A percentile compares a stretch with the other conserved stretches of the same genome.
These are phyloP conservation scores for Terebella lapidaria DNA, from an alignment of 2,888 invertebrate genomes.

Conservation along the genomic window DNA sequence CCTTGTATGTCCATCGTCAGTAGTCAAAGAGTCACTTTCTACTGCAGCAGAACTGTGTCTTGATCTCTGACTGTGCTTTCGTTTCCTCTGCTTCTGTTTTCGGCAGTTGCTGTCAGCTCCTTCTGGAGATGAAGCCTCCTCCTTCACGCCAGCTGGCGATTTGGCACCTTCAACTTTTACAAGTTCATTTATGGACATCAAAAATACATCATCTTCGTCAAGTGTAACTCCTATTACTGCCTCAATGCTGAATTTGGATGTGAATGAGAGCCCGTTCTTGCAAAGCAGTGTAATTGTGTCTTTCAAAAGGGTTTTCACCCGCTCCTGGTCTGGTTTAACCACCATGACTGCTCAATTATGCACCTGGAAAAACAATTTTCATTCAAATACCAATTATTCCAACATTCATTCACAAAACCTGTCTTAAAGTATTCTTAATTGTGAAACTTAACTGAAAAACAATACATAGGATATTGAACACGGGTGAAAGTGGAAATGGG, in stretches of 20 bases:
- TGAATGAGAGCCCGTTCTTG: conserved; percentile 19
- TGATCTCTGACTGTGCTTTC: too few relatives aligned
- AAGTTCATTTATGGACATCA: conserved; percentile 19
- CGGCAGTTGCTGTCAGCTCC: background rate
- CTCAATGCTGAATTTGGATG: conserved; percentile 17
- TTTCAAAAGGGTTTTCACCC: conserved; percentile 18
- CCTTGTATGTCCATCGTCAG: background rate
- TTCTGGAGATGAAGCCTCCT: background rate
- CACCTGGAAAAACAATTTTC: too few relatives aligned
- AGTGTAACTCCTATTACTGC: conserved; percentile 23
- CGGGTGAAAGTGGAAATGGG: too few relatives aligned
- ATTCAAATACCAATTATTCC: too few relatives aligned
- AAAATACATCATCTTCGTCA: conserved; percentile 21
- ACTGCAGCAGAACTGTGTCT: too few relatives aligned
- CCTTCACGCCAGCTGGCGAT: background rate
- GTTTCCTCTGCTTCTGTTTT: background rate
- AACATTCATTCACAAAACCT: too few relatives aligned
- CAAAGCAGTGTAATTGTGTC: conserved; percentile 22
- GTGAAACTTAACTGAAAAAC: too few relatives aligned
- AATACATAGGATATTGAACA: too few relatives aligned
- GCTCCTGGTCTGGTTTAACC: conserved; percentile 16
- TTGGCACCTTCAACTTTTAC: background rate
- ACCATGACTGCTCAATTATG: background rate
- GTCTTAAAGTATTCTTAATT: too few relatives aligned
- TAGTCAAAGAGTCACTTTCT: background rate